Percentiles rank a stretch among this genome's conserved stretches.
Conservation (phyloP, 2,797 vertebrate genomes). For the Acrossocheilus wenchowensis region DNA sequence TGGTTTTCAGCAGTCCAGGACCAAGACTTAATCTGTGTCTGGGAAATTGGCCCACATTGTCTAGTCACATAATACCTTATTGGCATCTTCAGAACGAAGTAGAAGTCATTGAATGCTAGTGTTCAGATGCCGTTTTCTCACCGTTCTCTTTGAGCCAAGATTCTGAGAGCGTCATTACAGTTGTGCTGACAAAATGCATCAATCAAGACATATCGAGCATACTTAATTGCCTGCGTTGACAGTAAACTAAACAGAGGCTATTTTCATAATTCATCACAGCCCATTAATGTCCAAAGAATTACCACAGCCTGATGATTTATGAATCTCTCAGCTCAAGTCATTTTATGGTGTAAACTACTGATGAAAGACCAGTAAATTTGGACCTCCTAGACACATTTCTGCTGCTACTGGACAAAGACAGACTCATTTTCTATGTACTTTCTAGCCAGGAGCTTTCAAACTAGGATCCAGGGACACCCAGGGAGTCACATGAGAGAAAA, state of each 20-base stretch:
- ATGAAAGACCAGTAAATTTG: not conserved
- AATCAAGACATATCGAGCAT: conserved; percentile 48
- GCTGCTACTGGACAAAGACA: conserved; percentile 4
- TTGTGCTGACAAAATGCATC: conserved; percentile 47
- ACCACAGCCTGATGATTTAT: conserved; percentile 38
- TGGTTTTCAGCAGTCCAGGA: conserved; percentile 10
- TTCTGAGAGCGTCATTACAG: conserved; percentile 30
- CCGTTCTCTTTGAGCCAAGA: not conserved
- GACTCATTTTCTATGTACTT: conserved; percentile 15
- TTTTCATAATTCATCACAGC: conserved; percentile 49
- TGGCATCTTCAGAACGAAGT: conserved; percentile 15
- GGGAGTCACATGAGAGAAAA: not conserved
- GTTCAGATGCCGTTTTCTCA: not conserved
- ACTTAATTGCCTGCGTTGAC: conserved; percentile 49
- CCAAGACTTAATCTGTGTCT: conserved; percentile 26
- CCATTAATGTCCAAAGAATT: conserved; percentile 38
- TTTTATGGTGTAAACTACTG: conserved; percentile 27
- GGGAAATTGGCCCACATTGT: conserved; percentile 33
- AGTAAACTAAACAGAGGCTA: conserved; percentile 50
- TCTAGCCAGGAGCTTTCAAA: not conserved
- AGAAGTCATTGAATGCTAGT: conserved; percentile 9
- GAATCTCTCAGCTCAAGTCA: not conserved
- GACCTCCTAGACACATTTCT: not conserved
- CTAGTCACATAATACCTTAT: conserved; percentile 18
- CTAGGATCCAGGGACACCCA: not conserved